Percentiles rank a stretch among this genome's conserved stretches.
Conservation (phyloP, 2,888 invertebrate genomes). For the Philonicus albiceps region DNA sequence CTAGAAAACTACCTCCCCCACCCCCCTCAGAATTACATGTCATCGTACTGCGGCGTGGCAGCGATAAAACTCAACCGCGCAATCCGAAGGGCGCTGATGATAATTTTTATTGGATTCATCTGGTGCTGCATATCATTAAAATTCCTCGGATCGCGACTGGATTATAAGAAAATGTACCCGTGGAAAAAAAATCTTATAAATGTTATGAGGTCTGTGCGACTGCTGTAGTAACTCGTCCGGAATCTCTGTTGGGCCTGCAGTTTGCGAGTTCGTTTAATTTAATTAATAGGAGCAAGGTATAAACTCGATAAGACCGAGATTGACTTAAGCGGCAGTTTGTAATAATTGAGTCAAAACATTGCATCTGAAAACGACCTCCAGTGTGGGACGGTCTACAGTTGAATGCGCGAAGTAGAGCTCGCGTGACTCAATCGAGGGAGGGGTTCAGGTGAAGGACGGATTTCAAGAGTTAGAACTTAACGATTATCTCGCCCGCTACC, state of each 20-base stretch:
- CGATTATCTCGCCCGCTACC: background rate
- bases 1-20: too few relatives aligned
- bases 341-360: background rate
- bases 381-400: background rate
- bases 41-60: background rate
- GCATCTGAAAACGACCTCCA: background rate
- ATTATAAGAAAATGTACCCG: background rate
- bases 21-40: background rate
- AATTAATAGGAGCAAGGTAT: background rate
- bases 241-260: background rate
- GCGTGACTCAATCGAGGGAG: background rate
- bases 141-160: background rate
- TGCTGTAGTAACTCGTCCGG: background rate
- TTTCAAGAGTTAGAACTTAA: background rate
- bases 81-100: slow-evolving; percentile 24
- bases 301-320: background rate
- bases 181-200: background rate
- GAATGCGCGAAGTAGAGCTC: background rate
- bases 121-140: slow-evolving; percentile 23
- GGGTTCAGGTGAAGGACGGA: background rate
- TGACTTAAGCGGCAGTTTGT: background rate
- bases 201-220: background rate
- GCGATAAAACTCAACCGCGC: background rate
- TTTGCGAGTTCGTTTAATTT: background rate
- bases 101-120: slow-evolving; percentile 35